These are phyloP conservation scores for Agrotis segetum DNA, from an alignment of 2,888 invertebrate genomes.

Conservation along the genomic window DNA sequence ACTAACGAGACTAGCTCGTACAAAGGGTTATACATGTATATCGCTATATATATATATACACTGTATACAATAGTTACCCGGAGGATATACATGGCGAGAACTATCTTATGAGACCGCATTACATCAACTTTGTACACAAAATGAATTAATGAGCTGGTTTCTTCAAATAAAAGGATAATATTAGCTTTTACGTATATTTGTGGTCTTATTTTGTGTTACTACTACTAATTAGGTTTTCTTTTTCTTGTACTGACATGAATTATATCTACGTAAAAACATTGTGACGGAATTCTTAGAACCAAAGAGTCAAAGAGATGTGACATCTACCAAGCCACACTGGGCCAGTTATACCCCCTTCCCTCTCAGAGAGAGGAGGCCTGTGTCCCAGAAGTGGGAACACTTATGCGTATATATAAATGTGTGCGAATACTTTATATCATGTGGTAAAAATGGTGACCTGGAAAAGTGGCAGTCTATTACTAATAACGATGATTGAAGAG, in stretches of 20 bases:
- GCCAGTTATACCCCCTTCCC: no score
- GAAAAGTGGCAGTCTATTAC: no score
- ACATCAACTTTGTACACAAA: conserved; percentile 22
- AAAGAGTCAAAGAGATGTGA: no score
- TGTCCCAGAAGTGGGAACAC: no score
- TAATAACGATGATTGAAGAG: no score
- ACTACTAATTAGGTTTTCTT: neutral
- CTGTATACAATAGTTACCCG: conserved; percentile 7
- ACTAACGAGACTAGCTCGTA: conserved; percentile 33
- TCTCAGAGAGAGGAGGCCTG: no score
- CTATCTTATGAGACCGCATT: conserved; percentile 25
- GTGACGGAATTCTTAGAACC: no score
- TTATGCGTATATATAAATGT: no score
- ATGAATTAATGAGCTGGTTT: conserved; percentile 26
- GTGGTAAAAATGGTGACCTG: neutral
- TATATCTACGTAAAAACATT: neutral
- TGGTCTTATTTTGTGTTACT: neutral
- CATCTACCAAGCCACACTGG: no score
- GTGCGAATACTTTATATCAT: neutral
- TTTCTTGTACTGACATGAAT: neutral
- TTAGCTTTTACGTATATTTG: conserved; percentile 9
- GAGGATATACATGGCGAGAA: conserved; percentile 23
- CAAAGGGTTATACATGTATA: conserved; percentile 27
- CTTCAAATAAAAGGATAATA: conserved; percentile 16
- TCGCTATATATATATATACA: conserved; percentile 8